Conservation (phyloP, 2,797 vertebrate genomes). For the Sebastes minor region DNA sequence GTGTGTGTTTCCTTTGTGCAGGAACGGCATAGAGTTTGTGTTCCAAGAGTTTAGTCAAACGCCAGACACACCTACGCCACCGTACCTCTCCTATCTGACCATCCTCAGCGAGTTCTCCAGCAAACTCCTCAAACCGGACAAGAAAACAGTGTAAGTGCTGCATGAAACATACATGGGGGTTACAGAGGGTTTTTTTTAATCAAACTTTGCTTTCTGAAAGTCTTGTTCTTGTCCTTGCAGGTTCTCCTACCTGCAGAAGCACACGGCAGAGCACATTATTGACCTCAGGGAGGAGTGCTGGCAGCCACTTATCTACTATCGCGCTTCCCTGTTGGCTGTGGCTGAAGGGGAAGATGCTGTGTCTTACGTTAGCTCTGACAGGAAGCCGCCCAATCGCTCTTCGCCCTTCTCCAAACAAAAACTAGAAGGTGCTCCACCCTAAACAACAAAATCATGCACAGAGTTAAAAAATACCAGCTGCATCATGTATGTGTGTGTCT, state of each 20-base stretch:
- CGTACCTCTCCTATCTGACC: constrained; percentile 87
- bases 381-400: constrained; percentile 67
- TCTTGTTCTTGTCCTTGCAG: constrained; percentile 64
- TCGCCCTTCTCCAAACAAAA: constrained; percentile 60
- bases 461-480: neutral
- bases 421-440: constrained; percentile 65
- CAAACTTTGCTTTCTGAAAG: neutral
- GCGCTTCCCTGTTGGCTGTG: constrained; percentile 84
- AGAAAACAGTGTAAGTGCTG: constrained; percentile 89
- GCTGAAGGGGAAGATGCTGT: constrained; percentile 85
- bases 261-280: constrained; percentile 77
- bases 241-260: constrained; percentile 87
- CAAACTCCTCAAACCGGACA: constrained; percentile 92
- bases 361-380: constrained; percentile 81
- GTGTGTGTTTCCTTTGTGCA: constrained; percentile 49
- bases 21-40: constrained; percentile 92
- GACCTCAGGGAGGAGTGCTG: constrained; percentile 84
- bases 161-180: neutral
- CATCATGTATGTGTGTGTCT: neutral
- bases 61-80: constrained; percentile 77
- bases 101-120: constrained; percentile 92
- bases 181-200: neutral
- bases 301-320: constrained; percentile 88
- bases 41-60: constrained; percentile 84
- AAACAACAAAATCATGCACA: neutral